These are phyloP conservation scores for Tychaedon coryphoeus DNA, from an alignment of 2,113 vertebrate genomes.

Conservation along the genomic window DNA sequence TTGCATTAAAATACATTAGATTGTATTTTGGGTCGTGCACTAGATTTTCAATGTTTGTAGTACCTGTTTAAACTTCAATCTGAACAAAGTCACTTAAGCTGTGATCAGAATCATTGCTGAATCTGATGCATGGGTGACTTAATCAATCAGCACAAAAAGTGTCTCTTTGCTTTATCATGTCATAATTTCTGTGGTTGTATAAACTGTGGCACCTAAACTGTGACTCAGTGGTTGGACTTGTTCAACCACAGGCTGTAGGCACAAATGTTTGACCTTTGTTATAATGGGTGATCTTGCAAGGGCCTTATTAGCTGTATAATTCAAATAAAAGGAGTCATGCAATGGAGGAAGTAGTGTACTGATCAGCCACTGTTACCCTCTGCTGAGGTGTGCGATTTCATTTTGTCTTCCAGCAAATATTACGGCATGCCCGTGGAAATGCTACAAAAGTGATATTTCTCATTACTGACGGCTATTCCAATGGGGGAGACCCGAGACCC, in stretches of 20 bases:
- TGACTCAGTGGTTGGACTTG: neutral
- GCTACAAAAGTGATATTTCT: conserved; percentile 94
- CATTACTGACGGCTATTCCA: conserved; percentile 97
- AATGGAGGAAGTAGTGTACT: neutral
- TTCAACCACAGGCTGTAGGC: neutral
- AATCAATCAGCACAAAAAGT: neutral
- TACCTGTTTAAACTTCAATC: neutral
- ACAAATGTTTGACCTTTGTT: neutral
- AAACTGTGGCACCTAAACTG: neutral
- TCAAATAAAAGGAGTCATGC: neutral
- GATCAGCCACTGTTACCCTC: neutral
- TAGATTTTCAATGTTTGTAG: neutral
- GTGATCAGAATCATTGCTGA: neutral
- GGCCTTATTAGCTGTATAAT: neutral
- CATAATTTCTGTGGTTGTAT: neutral
- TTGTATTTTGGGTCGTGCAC: neutral
- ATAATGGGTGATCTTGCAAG: neutral
- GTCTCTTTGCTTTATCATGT: neutral
- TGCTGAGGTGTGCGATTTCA: neutral
- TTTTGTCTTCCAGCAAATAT: conserved; percentile 86
- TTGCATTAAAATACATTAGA: neutral
- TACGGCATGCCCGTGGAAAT: conserved; percentile 86
- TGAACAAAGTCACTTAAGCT: neutral
- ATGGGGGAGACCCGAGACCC: conserved; percentile 93
- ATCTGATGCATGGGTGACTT: neutral